Evolutionary conservation across 2,113 vertebrate genomes (phyloP).

Genomic region (Lethenteron camtschaticum): DNA sequence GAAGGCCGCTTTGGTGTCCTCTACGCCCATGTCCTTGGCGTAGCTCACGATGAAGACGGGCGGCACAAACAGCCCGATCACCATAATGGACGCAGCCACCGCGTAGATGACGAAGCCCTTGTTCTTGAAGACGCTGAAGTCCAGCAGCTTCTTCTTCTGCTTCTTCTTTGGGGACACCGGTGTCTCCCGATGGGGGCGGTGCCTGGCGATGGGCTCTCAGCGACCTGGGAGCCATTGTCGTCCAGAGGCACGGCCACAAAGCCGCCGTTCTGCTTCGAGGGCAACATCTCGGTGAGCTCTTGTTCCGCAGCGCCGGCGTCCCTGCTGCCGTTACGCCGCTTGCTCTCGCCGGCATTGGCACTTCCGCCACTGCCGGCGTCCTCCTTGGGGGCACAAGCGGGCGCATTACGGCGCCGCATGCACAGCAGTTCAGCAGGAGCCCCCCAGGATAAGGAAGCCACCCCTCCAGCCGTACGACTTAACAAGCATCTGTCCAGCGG

Average conservation of each 20-base stretch:
- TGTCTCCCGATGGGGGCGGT: slow-evolving; percentile 15
- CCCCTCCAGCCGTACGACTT: slow-evolving; percentile 38
- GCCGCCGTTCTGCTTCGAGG: slow-evolving; percentile 8
- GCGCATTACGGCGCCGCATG: slow-evolving; percentile 35
- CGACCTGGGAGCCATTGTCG: too few species aligned
- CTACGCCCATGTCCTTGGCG: slow-evolving; percentile 32
- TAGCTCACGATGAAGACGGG: slow-evolving; percentile 38
- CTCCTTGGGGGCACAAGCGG: slow-evolving; percentile 17
- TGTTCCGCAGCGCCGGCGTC: slow-evolving; percentile 16
- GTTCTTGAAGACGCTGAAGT: slow-evolving; percentile 30
- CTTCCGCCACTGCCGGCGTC: too few species aligned
- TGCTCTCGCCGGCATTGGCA: not conserved
- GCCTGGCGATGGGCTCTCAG: slow-evolving; percentile 4
- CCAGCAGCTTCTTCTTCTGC: slow-evolving; percentile 25
- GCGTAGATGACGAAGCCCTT: slow-evolving; percentile 29
- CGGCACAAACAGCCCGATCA: slow-evolving; percentile 37
- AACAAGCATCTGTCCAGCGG: slow-evolving; percentile 30
- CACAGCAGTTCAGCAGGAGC: slow-evolving; percentile 38
- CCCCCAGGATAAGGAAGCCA: slow-evolving; percentile 41
- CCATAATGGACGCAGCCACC: slow-evolving; percentile 32
- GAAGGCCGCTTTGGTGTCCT: slow-evolving; percentile 33
- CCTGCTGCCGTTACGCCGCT: slow-evolving; percentile 9
- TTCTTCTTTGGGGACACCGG: slow-evolving; percentile 14
- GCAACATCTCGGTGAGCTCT: slow-evolving; percentile 22
- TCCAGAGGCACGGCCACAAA: not conserved